Conservation (phyloP, 2,113 vertebrate genomes). For the Conger conger region DNA sequence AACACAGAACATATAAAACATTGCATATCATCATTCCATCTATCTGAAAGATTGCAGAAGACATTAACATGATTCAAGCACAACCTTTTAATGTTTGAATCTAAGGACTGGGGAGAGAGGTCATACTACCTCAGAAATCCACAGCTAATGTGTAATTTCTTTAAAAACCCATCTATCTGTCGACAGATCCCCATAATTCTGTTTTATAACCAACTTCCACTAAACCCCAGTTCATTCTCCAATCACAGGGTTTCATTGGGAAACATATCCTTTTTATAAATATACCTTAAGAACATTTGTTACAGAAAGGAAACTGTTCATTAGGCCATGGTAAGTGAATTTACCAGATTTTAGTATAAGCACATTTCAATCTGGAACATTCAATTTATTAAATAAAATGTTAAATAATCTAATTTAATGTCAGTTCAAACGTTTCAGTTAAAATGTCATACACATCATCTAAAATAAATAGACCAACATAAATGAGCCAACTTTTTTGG, state of each 20-base stretch:
- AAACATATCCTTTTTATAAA: neutral
- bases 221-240: neutral
- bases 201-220: neutral
- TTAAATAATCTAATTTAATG: neutral
- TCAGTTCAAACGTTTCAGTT: neutral
- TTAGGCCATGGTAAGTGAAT: neutral
- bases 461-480: neutral
- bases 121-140: neutral
- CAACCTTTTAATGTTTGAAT: neutral
- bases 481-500: neutral
- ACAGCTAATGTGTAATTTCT: neutral
- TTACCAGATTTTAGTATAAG: neutral
- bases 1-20: too few species aligned
- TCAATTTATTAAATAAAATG: neutral
- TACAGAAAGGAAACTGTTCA: neutral
- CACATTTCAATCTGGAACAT: neutral
- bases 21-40: too few species aligned
- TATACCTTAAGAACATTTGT: neutral
- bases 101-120: neutral
- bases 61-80: neutral
- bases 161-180: neutral
- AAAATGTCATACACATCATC: neutral
- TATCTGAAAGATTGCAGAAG: neutral
- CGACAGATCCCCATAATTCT: neutral
- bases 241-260: neutral